A percentile compares a stretch with the other conserved stretches of the same genome.
These are phyloP conservation scores for Phycodurus eques DNA, from an alignment of 2,113 vertebrate species.

Conservation along the genomic window DNA sequence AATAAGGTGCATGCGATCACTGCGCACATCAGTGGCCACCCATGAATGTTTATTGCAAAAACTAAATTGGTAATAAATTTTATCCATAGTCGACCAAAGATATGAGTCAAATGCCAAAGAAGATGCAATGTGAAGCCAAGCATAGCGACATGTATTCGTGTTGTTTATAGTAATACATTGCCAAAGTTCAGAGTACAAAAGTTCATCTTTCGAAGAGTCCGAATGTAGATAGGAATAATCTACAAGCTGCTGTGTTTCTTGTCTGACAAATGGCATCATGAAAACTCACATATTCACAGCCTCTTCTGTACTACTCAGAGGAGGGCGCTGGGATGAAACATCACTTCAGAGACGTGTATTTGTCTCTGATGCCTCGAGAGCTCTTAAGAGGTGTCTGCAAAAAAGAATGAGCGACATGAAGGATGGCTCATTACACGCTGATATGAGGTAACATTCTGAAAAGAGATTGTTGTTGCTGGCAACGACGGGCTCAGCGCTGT, in stretches of 20 bases:
- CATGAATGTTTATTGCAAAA: too few species aligned
- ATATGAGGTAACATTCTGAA: slow-evolving; percentile 23
- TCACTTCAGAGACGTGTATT: slow-evolving; percentile 24
- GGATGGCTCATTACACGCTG: slow-evolving; percentile 29
- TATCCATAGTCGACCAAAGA: background rate
- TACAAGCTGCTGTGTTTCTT: background rate
- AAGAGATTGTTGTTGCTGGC: slow-evolving; percentile 25
- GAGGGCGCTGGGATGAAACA: slow-evolving; percentile 13
- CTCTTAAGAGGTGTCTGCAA: slow-evolving; percentile 18
- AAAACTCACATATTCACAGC: slow-evolving; percentile 8
- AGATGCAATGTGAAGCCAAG: slow-evolving; percentile 28
- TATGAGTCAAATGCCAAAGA: slow-evolving; percentile 5
- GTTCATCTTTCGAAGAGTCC: background rate
- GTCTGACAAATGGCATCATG: slow-evolving; percentile 4
- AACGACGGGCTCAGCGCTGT: slow-evolving; percentile 6
- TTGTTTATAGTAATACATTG: slow-evolving; percentile 2
- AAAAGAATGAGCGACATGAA: slow-evolving; percentile 30
- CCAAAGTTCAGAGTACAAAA: slow-evolving; percentile 21
- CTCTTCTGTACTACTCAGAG: background rate
- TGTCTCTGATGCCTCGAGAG: slow-evolving; percentile 19
- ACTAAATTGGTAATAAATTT: background rate
- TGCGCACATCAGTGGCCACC: background rate
- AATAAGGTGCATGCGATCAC: background rate
- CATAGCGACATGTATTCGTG: slow-evolving; percentile 20
- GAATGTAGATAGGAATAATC: background rate